Evolutionary conservation across 2,797 vertebrate species (phyloP), one percentile per base, ranked within the genome.

Genomic region (Sebastes vulpes): DNA sequence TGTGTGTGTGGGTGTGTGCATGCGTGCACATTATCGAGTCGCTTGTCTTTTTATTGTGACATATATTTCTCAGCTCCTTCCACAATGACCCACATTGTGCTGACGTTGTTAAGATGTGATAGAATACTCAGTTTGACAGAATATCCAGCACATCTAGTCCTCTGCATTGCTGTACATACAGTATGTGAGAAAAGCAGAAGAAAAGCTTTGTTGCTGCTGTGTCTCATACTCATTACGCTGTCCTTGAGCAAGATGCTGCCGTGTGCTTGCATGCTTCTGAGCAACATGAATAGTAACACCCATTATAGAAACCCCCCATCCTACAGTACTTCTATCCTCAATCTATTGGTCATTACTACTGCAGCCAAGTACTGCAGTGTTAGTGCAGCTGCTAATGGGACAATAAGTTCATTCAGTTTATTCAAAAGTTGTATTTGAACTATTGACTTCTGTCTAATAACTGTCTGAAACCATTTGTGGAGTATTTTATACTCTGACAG

Each of bases 31-130:
- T 65, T 52, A 31, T 68, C 4, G 26, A 54, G 25, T 16, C 16
- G 38, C 28, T 80, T 73, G 12, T 86, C 57, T 69, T 72, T 77
- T 82, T 46, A 83, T 60, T 83, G 25, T 81, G 77, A 80, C 72
- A 73, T 57, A 71, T 75, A 71, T 75, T 75, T 80, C 52, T 66
- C 52, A 46, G 67, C 21, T 74, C 23, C 20, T 65, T 80, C 46
- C 50, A 82, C 35, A 52, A 26, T 75, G 38, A 77, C 46, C 54
- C 32, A 71, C 54, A 65, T 65, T 65, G 58, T 78, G 29, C 67
- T 25, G 50, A 46, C 50, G 54, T 54, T 71, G 26, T 71, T 72
- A 35, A 52, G n/a, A 76, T 65, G 64, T 60, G 20, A 72, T 35
- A 52, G 61, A 81, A 72, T 60, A 78, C 21, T 72, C 31, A 38